Base-by-base conservation (phyloP, 2,888 invertebrate species). In the Chrysopilus asiliformis region DNA sequence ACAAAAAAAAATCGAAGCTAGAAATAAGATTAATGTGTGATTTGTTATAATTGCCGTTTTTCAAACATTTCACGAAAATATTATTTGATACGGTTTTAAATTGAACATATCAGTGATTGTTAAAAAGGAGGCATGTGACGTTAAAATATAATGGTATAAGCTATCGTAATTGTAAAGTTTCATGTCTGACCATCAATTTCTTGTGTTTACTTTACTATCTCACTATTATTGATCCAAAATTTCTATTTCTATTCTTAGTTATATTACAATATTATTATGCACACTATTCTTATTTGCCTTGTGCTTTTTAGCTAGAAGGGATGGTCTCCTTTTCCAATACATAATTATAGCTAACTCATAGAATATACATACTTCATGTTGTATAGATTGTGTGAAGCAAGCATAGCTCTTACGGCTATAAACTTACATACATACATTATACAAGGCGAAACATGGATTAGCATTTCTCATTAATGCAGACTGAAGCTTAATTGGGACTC, bases 401-500 rank as follows among this genome's bases (percentile, higher is more conserved):
- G n/a, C n/a, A n/a, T n/a, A n/a, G n/a, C 22, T 22, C 7, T 22
- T 22, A 8, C 22, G 22, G 22, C 7, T 22, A 22, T 22, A 22
- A 7, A 22, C 22, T 7, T 22, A 22, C 22, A 22, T 22, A 22
- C 22, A 22, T 26, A 26, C 6, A 26, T 26, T n/a, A 22, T 38
- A 38, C 32, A 38, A 38, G 39, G 34, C 38, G 40, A 43, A 43
- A 43, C 41, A 41, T 45, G 42, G 45, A 45, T 45, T 45, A 45
- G 45, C 43, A 45, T 45, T 45, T 45, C 45, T 43, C 45, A 45
- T 45, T 45, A 45, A 45, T 45, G 43, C 42, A 43, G 43, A 41
- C 43, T 42, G 39, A 36, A 41, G 43, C 45, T 45, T 45, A 45
- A 45, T 45, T 45, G 42, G 42, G 40, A 43, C 43, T 40, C 38